Base-by-base conservation (phyloP, 2,797 vertebrate species). In the Hippocampus kuda region DNA sequence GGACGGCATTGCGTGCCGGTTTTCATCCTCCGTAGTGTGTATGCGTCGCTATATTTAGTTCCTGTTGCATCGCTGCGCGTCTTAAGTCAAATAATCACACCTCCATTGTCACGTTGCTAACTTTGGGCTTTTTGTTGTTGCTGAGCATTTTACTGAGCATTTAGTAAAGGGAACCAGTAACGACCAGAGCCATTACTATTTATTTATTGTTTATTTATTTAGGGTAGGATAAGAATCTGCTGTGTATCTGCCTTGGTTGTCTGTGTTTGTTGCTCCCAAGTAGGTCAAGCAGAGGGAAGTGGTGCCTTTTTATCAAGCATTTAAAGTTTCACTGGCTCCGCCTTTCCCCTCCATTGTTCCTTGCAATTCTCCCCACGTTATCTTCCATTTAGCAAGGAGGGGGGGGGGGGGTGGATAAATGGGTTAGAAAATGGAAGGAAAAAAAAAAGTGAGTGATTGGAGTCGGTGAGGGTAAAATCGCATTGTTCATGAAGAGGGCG, bases 401-500 rank as follows among this genome's bases (percentile, higher is more conserved):
- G 27, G 30, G 44, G 2, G 26, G 27, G 30, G 44, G 3, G 44
- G 44, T 22, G 22, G 48, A 51, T 51, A 66, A 66, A 64, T 41
- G 41, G n/a, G 49, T 38, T 38, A 8, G 34, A 38, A 38, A 67
- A 54, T 13, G 49, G 41, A 65, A 64, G 46, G 66, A 77, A 68
- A 66, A n/a, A 18, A 78, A 68, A 66, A 68, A 75, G 67, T 34
- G 75, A 27, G 34, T 79, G 81, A 84, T 77, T 83, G 75, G 83
- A 81, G 72, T 67, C 71, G 71, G 77, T 64, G 70, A 76, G 72
- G 69, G 60, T 71, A 63, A 78, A 79, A 77, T 68, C 77, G 66
- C 74, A 68, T 73, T 75, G 68, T 84, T 82, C 81, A 85, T 80
- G 69, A 66, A 77, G 72, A 68, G 68, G 62, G 48, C 76, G 75